Base-by-base conservation (phyloP, 2,888 invertebrate genomes). In the Hypomecis atomaria region DNA sequence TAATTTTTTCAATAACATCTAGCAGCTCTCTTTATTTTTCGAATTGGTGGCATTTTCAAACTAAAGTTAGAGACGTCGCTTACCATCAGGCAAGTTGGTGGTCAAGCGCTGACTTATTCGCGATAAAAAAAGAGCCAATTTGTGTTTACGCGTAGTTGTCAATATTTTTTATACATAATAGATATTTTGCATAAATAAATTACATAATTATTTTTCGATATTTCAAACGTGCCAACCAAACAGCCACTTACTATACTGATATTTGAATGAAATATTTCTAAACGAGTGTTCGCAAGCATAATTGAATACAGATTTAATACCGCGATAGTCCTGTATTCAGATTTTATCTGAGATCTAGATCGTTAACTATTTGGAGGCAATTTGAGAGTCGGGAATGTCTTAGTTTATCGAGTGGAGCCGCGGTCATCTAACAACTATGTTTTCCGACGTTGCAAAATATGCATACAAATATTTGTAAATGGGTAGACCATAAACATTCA, bases 391-490 rank as follows among this genome's bases (percentile, higher is more conserved):
- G 71, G 71, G 77, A 79, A 82, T 83, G 76, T 81, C 75, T 65
- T 60, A 78, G 78, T 79, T 82, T 85, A 81, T 82, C 76, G 70
- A 77, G 74, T 76, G 72, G 68, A 71, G 72, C 69, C 66, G 63
- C 66, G 77, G 77, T 77, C 76, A 77, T 75, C 73, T 77, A 72
- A 72, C 74, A 78, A 76, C 75, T 70, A 76, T 75, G 69, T 73
- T 78, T 79, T 76, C 76, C 75, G 75, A 71, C 76, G 77, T 85
- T 84, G 84, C 78, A 78, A 81, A 84, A 82, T 81, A 84, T 78
- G 77, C 78, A 82, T 80, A 80, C 82, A 85, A 83, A 84, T 85
- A 83, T 84, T 86, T 84, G 82, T 77, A 81, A 84, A 82, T 81
- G 75, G 81, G 78, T 73, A 78, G 77, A 73, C 79, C 77, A 79